These are phyloP conservation scores for Fragum whitleyi DNA, from an alignment of 2,888 invertebrate genomes.

Conservation along the genomic window DNA sequence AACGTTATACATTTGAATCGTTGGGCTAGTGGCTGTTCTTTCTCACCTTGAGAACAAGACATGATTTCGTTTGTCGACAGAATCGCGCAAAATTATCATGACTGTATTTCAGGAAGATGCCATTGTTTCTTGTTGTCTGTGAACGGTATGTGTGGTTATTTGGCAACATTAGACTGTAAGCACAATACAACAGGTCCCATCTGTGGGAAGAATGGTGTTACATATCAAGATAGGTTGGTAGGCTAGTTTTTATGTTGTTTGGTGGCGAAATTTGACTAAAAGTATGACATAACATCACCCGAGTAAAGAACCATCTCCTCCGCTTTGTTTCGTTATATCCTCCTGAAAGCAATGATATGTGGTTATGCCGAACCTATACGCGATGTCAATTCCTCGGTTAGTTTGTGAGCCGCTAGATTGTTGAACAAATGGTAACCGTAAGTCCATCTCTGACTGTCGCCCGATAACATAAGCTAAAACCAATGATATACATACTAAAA, in stretches of 20 bases:
- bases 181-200: slow-evolving; percentile 13
- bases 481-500: too few relatives aligned
- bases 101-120: not conserved
- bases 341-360: not conserved
- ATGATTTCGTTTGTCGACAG: too few relatives aligned
- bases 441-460: too few relatives aligned
- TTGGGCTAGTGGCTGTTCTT: too few relatives aligned
- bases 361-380: not conserved
- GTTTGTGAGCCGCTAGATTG: too few relatives aligned
- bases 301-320: not conserved
- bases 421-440: too few relatives aligned
- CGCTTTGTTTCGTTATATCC: not conserved
- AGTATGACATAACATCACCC: slow-evolving; percentile 18
- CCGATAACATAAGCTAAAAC: too few relatives aligned
- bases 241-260: slow-evolving; percentile 4
- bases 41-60: too few relatives aligned
- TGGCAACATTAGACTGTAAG: slow-evolving; percentile 29
- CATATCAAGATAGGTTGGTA: slow-evolving; percentile 18
- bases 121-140: slow-evolving; percentile 5
- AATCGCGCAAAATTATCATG: too few relatives aligned
- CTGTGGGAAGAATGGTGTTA: slow-evolving; percentile 6
- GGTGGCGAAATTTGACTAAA: slow-evolving; percentile 18
- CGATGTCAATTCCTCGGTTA: too few relatives aligned
- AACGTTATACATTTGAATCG: too few relatives aligned
- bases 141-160: slow-evolving; percentile 25